These are phyloP conservation scores for Chromobotia macracanthus DNA, from an alignment of 2,797 vertebrate species.

Conservation along the genomic window DNA sequence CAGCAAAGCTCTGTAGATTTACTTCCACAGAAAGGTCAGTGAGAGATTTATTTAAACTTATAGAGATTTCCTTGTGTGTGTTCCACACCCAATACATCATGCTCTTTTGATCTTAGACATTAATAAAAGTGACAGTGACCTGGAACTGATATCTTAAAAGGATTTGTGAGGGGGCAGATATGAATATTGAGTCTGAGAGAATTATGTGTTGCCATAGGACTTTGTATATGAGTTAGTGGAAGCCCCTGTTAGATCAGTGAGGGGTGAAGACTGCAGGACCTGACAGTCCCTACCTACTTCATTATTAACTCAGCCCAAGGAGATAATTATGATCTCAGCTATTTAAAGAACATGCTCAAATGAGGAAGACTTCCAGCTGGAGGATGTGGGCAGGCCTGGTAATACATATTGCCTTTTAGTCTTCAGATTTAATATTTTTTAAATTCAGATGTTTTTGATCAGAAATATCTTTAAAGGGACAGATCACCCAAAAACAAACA, in stretches of 20 bases:
- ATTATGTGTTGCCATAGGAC: constrained; percentile 6
- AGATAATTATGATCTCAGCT: constrained; percentile 30
- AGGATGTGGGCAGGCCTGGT: not conserved
- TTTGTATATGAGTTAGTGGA: constrained; percentile 3
- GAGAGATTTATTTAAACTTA: not conserved
- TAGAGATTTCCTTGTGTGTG: not conserved
- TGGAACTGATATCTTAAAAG: not conserved
- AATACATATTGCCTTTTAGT: not conserved
- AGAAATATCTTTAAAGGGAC: not conserved
- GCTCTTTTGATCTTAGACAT: not conserved
- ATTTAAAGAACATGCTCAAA: constrained; percentile 36
- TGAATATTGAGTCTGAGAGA: not conserved
- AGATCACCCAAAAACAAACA: too few species aligned
- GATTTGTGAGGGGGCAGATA: constrained; percentile 1
- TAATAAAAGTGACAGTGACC: not conserved
- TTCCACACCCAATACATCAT: not conserved
- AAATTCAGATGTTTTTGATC: not conserved
- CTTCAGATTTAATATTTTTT: not conserved
- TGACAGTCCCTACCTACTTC: constrained; percentile 19
- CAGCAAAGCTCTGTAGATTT: not conserved
- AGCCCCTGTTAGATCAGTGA: constrained; percentile 9
- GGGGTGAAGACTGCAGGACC: not conserved
- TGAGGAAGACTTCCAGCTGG: not conserved
- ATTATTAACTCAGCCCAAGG: constrained; percentile 37
- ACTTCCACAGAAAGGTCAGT: constrained; percentile 14